These are phyloP conservation scores for Vesta saturnalis DNA, from an alignment of 2,888 invertebrate genomes.

Conservation along the genomic window DNA sequence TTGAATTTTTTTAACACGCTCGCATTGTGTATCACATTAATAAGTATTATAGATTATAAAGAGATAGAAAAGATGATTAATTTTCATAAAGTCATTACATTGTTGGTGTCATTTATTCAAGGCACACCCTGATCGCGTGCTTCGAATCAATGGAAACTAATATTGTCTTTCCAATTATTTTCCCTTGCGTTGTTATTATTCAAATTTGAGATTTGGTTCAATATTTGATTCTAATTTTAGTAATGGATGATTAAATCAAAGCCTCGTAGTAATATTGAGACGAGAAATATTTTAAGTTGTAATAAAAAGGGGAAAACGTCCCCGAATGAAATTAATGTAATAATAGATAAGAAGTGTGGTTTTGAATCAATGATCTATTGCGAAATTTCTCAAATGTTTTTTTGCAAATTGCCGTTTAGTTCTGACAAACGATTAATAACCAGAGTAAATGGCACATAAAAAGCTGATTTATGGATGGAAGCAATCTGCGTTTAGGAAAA, in stretches of 20 bases:
- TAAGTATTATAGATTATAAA: slow-evolving; percentile 51
- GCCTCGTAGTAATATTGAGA: too few relatives aligned
- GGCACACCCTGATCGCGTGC: slow-evolving; percentile 54
- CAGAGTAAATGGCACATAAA: slow-evolving; percentile 61
- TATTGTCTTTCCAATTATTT: slow-evolving; percentile 47
- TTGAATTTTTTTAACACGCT: too few relatives aligned
- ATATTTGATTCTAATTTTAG: slow-evolving; percentile 54
- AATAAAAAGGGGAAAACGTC: slow-evolving; percentile 21
- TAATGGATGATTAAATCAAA: slow-evolving; percentile 46
- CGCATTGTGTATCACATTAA: slow-evolving; percentile 26
- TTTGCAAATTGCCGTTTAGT: slow-evolving; percentile 56
- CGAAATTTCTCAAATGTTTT: slow-evolving; percentile 49
- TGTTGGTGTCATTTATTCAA: slow-evolving; percentile 52
- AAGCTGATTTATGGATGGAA: slow-evolving; percentile 59
- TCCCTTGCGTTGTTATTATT: slow-evolving; percentile 47
- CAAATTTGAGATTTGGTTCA: slow-evolving; percentile 57
- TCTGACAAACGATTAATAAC: slow-evolving; percentile 61
- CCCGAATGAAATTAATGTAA: slow-evolving; percentile 39
- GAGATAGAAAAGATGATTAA: slow-evolving; percentile 50
- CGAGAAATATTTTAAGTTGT: background rate
- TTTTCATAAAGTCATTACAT: slow-evolving; percentile 55
- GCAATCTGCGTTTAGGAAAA: slow-evolving; percentile 54
- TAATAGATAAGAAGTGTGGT: slow-evolving; percentile 43
- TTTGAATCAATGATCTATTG: slow-evolving; percentile 53
- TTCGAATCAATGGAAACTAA: slow-evolving; percentile 55